Conservation (phyloP, 1,140 invertebrate species). For the Ceratina japonica region DNA sequence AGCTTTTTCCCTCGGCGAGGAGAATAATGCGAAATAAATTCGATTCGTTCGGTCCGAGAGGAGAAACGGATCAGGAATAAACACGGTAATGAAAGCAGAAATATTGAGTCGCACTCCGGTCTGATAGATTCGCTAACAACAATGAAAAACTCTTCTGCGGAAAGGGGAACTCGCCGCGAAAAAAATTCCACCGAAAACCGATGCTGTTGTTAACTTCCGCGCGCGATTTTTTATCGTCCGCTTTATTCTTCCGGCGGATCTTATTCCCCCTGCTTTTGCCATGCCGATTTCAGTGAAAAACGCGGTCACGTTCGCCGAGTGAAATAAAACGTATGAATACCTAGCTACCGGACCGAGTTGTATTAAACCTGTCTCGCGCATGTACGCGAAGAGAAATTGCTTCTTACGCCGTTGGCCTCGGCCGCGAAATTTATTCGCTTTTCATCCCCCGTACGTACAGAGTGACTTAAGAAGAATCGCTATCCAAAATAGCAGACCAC, state of each 20-base stretch:
- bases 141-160: too few relatives aligned
- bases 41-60: not conserved
- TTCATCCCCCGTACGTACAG: too few relatives aligned
- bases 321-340: slow-evolving; percentile 55
- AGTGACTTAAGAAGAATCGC: too few relatives aligned
- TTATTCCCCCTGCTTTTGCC: slow-evolving; percentile 42
- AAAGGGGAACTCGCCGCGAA: not conserved
- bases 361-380: slow-evolving; percentile 52
- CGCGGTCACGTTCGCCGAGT: slow-evolving; percentile 25
- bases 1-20: too few relatives aligned
- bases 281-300: slow-evolving; percentile 50
- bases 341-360: slow-evolving; percentile 10
- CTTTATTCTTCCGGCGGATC: slow-evolving; percentile 16
- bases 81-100: not conserved
- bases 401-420: slow-evolving; percentile 9
- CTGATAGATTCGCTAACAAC: not conserved
- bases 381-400: slow-evolving; percentile 49
- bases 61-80: not conserved
- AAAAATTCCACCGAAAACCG: too few relatives aligned
- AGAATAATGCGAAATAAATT: slow-evolving; percentile 23
- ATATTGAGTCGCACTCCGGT: not conserved
- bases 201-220: slow-evolving; percentile 2
- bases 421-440: slow-evolving; percentile 12
- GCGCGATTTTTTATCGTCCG: slow-evolving; percentile 21
- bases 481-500: too few relatives aligned